These are phyloP conservation scores for Thymallus thymallus DNA, from an alignment of 2,113 vertebrate genomes.

Conservation along the genomic window DNA sequence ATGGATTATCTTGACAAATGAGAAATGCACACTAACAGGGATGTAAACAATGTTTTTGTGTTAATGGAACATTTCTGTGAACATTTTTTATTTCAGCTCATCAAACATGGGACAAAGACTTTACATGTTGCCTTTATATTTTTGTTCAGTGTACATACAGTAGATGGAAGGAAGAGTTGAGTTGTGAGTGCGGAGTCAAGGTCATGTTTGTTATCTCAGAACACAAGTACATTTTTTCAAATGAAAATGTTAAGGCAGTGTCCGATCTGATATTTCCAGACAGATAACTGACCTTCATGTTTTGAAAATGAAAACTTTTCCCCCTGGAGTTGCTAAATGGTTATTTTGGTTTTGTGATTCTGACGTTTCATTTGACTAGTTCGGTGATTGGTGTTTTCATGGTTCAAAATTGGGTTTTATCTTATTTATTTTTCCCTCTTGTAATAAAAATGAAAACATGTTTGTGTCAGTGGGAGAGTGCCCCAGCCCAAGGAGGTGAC, in stretches of 20 bases:
- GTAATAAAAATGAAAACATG: constrained; percentile 56
- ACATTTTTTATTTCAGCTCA: too few relatives aligned
- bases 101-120: too few relatives aligned
- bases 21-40: too few relatives aligned
- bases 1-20: too few relatives aligned
- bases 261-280: background rate
- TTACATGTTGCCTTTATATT: too few relatives aligned
- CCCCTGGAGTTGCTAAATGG: background rate
- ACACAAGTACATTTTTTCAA: background rate
- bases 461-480: constrained; percentile 41
- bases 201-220: background rate
- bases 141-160: background rate
- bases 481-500: constrained; percentile 28
- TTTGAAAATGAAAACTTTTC: background rate
- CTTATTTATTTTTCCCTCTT: constrained; percentile 41
- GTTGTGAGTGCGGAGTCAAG: background rate
- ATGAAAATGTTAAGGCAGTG: background rate
- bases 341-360: constrained; percentile 21
- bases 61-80: too few relatives aligned
- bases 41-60: too few relatives aligned
- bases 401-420: constrained; percentile 24
- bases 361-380: constrained; percentile 17
- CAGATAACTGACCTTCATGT: background rate
- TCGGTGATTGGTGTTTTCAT: constrained; percentile 26
- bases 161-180: background rate